Percentiles rank a stretch among this genome's conserved stretches.
Evolutionary conservation across 23 tunicate genomes (phyloP).

Genomic region (Pegea sp.): DNA sequence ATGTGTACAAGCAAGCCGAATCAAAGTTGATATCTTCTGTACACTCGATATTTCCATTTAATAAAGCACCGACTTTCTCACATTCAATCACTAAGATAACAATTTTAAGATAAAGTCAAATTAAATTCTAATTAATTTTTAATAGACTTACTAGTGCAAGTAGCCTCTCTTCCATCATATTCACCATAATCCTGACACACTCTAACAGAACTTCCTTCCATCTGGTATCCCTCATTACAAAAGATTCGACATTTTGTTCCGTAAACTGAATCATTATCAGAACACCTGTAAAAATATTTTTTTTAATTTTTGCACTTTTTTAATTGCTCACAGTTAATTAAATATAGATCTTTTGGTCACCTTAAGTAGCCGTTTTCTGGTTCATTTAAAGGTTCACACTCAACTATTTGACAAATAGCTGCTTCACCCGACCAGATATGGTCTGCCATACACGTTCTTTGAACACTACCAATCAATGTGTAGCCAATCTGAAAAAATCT

Average conservation of each 20-base stretch:
- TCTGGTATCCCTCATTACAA: slow-evolving; percentile 42
- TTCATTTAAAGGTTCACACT: slow-evolving; percentile 22
- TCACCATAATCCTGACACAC: slow-evolving; percentile 51
- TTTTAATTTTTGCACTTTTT: neutral
- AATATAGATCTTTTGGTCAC: too few relatives aligned
- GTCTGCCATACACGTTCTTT: slow-evolving; percentile 37
- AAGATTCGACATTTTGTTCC: slow-evolving; percentile 34
- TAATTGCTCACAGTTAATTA: too few relatives aligned
- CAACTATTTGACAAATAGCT: slow-evolving; percentile 33
- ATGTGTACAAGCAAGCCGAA: slow-evolving; percentile 39
- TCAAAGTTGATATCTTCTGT: slow-evolving; percentile 21
- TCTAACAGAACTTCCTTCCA: slow-evolving; percentile 35
- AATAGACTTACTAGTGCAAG: slow-evolving; percentile 33
- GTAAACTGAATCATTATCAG: slow-evolving; percentile 3
- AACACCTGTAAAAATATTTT: neutral
- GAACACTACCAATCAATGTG: slow-evolving; percentile 32
- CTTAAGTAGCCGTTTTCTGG: slow-evolving; percentile 54
- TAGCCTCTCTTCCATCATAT: slow-evolving; percentile 34
- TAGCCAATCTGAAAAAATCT: slow-evolving; percentile 40
- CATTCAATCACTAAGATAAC: slow-evolving; percentile 15
- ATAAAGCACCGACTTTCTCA: slow-evolving; percentile 1
- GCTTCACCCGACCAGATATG: slow-evolving; percentile 42
- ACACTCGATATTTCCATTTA: slow-evolving; percentile 14
- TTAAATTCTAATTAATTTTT: neutral
- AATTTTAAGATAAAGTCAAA: too few relatives aligned